Evolutionary conservation across 2,888 invertebrate genomes (phyloP), one percentile per base, ranked within the genome.

Genomic region (Dicyrtoma fusca): DNA sequence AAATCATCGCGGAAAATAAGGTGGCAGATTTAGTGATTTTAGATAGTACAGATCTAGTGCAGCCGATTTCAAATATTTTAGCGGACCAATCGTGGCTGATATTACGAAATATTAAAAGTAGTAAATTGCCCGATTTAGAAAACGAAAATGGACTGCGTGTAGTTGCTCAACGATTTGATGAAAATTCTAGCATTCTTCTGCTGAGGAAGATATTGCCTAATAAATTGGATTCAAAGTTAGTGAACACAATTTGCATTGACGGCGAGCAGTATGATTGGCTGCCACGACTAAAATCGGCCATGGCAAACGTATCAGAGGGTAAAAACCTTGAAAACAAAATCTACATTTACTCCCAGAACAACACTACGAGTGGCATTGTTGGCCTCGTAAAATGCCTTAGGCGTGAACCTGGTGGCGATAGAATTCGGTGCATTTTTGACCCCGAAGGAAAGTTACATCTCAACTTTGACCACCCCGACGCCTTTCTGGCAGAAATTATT

Each of bases 331-430:
- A 44, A 8, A 21, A 51, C 21, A 19, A 26, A 17, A 17, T 72
- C 42, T 63, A 62, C 14, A 19, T 72, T 26, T 34, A 21, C 26
- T 69, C 68, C 2, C 87, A 89, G 81, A 89, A 89, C 55, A 88
- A 90, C 81, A 87, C 89, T 72, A 83, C 87, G 25, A 87, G 88
- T 83, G 97, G 97, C 14, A 87, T 93, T 76, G 86, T 96, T 72
- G 98, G 98, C 57, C 87, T 98, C 83, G 89, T 91, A 81, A 91
- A 94, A 82, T 98, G 98, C 84, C 86, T 97, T 78, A 90, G 91
- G 81, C 89, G 88, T 80, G 97, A 97, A 86, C 88, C 90, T 8
- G 94, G 94, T 75, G 95, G 95, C n/a, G 85, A 86, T 71, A 89
- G 88, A 80, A 87, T 93, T n/a, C 83, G 85, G 82, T 84, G 77